Evolutionary conservation across 2,888 invertebrate species (phyloP).

Genomic region (Megamerina dolium): DNA sequence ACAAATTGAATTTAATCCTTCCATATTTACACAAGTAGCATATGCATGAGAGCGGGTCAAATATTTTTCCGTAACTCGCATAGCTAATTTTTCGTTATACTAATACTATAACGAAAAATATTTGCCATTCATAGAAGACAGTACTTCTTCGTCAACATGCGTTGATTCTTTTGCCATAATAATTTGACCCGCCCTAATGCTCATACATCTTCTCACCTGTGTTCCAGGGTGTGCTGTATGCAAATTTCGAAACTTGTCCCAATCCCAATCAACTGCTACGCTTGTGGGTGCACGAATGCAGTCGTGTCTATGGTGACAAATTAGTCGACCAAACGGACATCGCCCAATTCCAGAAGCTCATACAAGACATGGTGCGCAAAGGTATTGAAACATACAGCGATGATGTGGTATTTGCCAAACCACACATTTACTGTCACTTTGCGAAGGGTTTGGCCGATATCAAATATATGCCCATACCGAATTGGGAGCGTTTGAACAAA

Average conservation of each 20-base stretch:
- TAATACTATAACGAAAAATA: too few relatives aligned
- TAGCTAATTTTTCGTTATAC: too few relatives aligned
- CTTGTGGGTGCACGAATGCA: conserved; percentile 85
- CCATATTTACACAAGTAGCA: too few relatives aligned
- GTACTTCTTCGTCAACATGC: too few relatives aligned
- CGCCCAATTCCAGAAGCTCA: conserved; percentile 64
- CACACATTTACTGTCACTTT: conserved; percentile 88
- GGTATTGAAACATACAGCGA: conserved; percentile 70
- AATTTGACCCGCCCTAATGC: too few relatives aligned
- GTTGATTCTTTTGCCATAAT: too few relatives aligned
- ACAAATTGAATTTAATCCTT: too few relatives aligned
- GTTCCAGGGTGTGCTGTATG: conserved; percentile 74
- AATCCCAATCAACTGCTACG: conserved; percentile 66
- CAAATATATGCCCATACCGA: conserved; percentile 75
- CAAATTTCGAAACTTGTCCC: conserved; percentile 69
- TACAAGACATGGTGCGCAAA: conserved; percentile 73
- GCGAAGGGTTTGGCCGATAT: conserved; percentile 86
- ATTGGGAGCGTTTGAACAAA: conserved; percentile 65
- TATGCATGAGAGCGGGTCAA: too few relatives aligned
- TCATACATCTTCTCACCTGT: too few relatives aligned
- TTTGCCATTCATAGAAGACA: too few relatives aligned
- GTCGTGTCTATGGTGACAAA: conserved; percentile 87
- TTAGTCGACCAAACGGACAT: conserved; percentile 75
- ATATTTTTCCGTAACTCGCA: too few relatives aligned
- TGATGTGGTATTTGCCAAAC: conserved; percentile 61